Base-by-base conservation (phyloP, 2,888 invertebrate species). In the Orthosia incerta region DNA sequence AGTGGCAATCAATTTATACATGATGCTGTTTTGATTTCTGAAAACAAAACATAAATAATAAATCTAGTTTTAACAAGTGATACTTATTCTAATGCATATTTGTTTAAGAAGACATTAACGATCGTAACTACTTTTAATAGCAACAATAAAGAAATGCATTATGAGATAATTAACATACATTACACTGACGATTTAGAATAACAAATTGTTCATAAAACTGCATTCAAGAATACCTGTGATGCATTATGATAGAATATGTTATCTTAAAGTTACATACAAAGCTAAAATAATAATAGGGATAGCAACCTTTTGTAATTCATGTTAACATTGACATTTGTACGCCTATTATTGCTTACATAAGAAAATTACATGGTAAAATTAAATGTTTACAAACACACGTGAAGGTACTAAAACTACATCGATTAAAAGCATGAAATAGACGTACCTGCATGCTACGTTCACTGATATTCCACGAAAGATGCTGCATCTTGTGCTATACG, bases 311-410 rank as follows among this genome's bases (percentile, higher is more conserved):
- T 89, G 90, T 90, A 92, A 93, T 91, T 83, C 88, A 85, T 91
- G 91, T 93, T 93, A 94, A 91, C 93, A 94, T 93, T 94, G 93
- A 94, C 93, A 93, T 94, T 95, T 92, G 82, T 89, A 89, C 81
- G 84, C 70, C 83, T 86, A 88, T 91, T 90, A 90, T 57, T 56
- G 59, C 57, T 87, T 94, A 92, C 92, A 90, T 93, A 92, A 92
- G 83, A 90, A 87, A 88, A 89, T 89, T 89, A 86, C 89, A 90
- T 86, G 90, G 90, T 91, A 91, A 91, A 87, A 86, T 90, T 88
- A 88, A 87, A 86, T 88, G 89, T 91, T 91, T 91, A 90, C 90
- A 88, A 90, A 91, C 88, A 90, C 87, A 88, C 83, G 77, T 76
- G 57, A 71, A 76, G 66, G 51, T 77, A 80, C 73, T 74, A 76